Conservation (phyloP, 2,888 invertebrate genomes). For the Andrena dorsata region DNA sequence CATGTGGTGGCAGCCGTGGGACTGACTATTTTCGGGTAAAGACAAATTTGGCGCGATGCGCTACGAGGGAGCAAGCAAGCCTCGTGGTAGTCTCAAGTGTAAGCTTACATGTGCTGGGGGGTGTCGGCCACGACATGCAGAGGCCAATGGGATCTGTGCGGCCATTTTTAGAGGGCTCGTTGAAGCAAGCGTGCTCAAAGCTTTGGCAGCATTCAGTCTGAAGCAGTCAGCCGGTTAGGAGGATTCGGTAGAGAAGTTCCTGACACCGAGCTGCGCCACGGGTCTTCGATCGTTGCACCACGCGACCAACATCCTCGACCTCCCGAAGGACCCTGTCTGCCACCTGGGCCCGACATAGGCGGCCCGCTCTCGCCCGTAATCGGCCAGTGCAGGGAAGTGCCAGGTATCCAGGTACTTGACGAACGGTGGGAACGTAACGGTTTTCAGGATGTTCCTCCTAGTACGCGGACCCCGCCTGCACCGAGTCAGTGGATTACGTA, state of each 20-base stretch:
- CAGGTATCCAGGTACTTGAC: slow-evolving; percentile 36
- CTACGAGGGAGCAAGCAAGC: slow-evolving; percentile 70
- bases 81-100: slow-evolving; percentile 81
- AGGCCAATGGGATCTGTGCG: slow-evolving; percentile 84
- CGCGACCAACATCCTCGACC: slow-evolving; percentile 40
- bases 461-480: neutral
- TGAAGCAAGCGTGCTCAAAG: slow-evolving; percentile 66
- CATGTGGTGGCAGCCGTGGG: slow-evolving; percentile 83
- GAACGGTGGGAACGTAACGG: slow-evolving; percentile 25
- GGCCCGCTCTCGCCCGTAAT: neutral
- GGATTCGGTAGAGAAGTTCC: slow-evolving; percentile 53
- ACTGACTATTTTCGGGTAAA: slow-evolving; percentile 90
- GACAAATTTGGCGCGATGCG: slow-evolving; percentile 91
- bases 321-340: slow-evolving; percentile 8
- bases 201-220: slow-evolving; percentile 82
- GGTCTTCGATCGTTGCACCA: slow-evolving; percentile 23
- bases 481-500: slow-evolving; percentile 56
- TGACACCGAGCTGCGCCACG: slow-evolving; percentile 23
- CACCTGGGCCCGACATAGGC: slow-evolving; percentile 16
- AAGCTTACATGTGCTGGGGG: slow-evolving; percentile 82
- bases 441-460: slow-evolving; percentile 9
- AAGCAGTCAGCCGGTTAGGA: slow-evolving; percentile 78
- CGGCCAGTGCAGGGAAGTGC: slow-evolving; percentile 28
- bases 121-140: slow-evolving; percentile 75
- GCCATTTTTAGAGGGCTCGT: slow-evolving; percentile 85